These are phyloP conservation scores for Tyria jacobaeae DNA, from an alignment of 2,888 invertebrate genomes.

Conservation along the genomic window DNA sequence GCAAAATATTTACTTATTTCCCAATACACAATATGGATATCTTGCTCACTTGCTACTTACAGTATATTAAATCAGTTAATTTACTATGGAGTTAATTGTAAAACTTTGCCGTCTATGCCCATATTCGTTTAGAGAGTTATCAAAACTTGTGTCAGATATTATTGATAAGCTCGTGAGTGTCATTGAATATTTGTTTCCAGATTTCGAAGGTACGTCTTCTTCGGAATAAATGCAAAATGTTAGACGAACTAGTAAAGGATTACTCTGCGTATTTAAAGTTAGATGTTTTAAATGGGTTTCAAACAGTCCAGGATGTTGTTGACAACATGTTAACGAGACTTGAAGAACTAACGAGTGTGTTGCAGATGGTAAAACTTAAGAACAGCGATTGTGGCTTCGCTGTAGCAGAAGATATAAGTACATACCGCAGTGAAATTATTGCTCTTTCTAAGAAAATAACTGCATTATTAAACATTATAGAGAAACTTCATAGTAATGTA, in stretches of 20 bases:
- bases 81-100: constrained; percentile 71
- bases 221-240: constrained; percentile 67
- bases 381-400: constrained; percentile 76
- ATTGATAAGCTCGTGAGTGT: constrained; percentile 70
- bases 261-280: constrained; percentile 86
- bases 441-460: constrained; percentile 84
- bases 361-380: constrained; percentile 85
- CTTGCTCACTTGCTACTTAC: constrained; percentile 10
- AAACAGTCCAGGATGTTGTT: constrained; percentile 87
- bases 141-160: constrained; percentile 72
- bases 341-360: constrained; percentile 88
- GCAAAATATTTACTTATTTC: constrained; percentile 40
- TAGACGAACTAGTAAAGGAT: constrained; percentile 82
- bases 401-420: constrained; percentile 84
- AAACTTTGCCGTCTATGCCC: constrained; percentile 70
- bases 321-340: constrained; percentile 89
- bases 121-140: constrained; percentile 66
- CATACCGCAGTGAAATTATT: constrained; percentile 83
- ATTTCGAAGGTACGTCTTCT: constrained; percentile 63
- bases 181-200: constrained; percentile 80
- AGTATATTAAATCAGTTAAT: neutral
- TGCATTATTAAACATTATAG: constrained; percentile 84
- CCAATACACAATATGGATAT: constrained; percentile 29
- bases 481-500: constrained; percentile 77
- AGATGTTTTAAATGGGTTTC: constrained; percentile 84